Evolutionary conservation across 2,888 invertebrate genomes (phyloP), one percentile per base, ranked within the genome.

Genomic region (Bombylius discolor): DNA sequence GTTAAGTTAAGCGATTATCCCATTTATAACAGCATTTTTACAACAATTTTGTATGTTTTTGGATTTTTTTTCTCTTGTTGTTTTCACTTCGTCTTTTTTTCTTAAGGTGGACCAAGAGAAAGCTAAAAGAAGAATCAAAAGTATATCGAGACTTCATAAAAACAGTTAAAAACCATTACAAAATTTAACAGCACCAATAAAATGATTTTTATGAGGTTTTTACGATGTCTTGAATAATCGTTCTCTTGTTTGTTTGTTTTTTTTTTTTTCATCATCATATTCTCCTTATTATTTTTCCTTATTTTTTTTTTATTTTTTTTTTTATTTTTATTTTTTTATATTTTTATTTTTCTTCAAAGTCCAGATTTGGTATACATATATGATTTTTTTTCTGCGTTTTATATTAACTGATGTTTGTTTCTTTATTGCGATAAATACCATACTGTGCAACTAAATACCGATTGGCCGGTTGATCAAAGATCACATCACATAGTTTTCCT

Each of bases 121-220:
- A 46, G 54, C 45, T 45, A 54, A 50, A 45, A 54, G 36, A 36
- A 39, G 8, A 50, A 54, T 8, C 34, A 36, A 42, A 42, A 42
- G 11, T 42, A 47, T 47, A 55, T 49, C 55, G 50, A 50, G 49
- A 55, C 49, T 50, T 50, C 55, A 55, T 55, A 44, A 11, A 55
- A 51, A 51, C 51, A 42, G 47, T 51, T 55, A 51, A 55, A 55
- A 47, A 47, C 47, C 55, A 55, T 55, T 55, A 47, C 51, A 55
- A 55, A 55, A 47, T 55, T 55, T 55, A 55, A 55, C 51, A 42
- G 44, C 55, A 39, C 4, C 44, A 47, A 51, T 55, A 55, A 55
- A 55, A 51, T 55, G 39, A 44, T 33, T 47, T 55, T 55, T 55
- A 55, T 42, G 51, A 49, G 23, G 47, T 39, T 47, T 55, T 55